Evolutionary conservation across 2,797 vertebrate genomes (phyloP).

Genomic region (Aphelocoma californica): DNA sequence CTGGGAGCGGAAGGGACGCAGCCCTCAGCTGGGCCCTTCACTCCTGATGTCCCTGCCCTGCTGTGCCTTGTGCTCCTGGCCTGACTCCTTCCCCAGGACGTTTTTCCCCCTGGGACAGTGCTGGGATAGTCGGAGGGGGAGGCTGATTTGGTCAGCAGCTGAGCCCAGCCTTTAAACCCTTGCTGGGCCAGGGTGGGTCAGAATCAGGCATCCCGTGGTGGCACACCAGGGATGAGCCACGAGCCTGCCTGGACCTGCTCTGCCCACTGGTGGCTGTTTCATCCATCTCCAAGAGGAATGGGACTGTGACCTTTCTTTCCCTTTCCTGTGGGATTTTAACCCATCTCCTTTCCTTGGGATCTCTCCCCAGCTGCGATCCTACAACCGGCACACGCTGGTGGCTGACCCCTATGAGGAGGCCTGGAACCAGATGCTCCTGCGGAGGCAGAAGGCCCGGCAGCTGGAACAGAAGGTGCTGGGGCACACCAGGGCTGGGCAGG

Average conservation of each 20-base stretch:
- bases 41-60: neutral
- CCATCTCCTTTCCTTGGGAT: neutral
- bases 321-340: neutral
- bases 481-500: neutral
- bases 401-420: slow-evolving; percentile 91
- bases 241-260: neutral
- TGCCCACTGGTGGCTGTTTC: neutral
- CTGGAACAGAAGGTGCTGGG: slow-evolving; percentile 87
- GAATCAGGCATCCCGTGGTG: neutral
- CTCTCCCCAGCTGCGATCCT: slow-evolving; percentile 86
- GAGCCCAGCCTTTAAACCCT: neutral
- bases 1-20: neutral
- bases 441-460: slow-evolving; percentile 86
- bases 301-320: neutral
- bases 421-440: slow-evolving; percentile 85
- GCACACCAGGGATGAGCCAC: neutral
- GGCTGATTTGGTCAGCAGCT: neutral
- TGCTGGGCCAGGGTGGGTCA: neutral
- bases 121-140: neutral
- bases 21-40: neutral
- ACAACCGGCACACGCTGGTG: slow-evolving; percentile 95
- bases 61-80: neutral
- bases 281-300: neutral
- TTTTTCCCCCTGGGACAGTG: neutral
- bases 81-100: neutral